A percentile compares a stretch with the other conserved stretches of the same genome.
These are phyloP conservation scores for Trematomus bernacchii DNA, from an alignment of 2,797 vertebrate genomes.

Conservation along the genomic window DNA sequence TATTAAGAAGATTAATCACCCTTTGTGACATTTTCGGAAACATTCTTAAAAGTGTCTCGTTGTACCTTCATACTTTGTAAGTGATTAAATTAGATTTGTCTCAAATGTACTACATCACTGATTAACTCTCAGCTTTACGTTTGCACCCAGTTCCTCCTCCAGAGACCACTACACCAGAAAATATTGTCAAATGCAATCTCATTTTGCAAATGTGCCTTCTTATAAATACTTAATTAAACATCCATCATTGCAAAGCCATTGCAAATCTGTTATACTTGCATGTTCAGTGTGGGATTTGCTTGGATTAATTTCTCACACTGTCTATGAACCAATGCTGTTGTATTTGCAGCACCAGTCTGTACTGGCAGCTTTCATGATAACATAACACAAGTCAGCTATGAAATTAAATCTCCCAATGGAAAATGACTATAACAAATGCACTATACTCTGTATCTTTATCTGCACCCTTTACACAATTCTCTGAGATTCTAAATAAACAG, in stretches of 20 bases:
- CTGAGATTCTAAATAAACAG: slow-evolving; percentile 7
- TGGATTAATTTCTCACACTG: background rate
- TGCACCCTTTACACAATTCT: background rate
- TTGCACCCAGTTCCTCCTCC: background rate
- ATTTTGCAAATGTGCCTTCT: background rate
- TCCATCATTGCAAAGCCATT: slow-evolving; percentile 1
- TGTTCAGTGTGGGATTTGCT: background rate
- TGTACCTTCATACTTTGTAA: slow-evolving; percentile 31
- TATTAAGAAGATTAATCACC: slow-evolving; percentile 59
- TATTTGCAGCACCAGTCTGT: slow-evolving; percentile 4
- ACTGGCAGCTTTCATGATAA: slow-evolving; percentile 23
- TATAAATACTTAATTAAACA: background rate
- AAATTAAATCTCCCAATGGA: slow-evolving; percentile 33
- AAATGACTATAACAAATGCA: slow-evolving; percentile 7
- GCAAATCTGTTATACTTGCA: background rate
- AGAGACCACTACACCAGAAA: background rate
- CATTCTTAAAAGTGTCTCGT: slow-evolving; percentile 23
- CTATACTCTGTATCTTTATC: background rate
- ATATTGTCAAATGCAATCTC: background rate
- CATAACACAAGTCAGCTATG: slow-evolving; percentile 49
- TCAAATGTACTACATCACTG: slow-evolving; percentile 28
- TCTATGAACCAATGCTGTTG: slow-evolving; percentile 11
- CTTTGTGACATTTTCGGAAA: slow-evolving; percentile 49
- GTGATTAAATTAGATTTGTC: slow-evolving; percentile 40
- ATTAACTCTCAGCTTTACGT: slow-evolving; percentile 25